Conservation (phyloP, 2,113 vertebrate species). For the Protobothrops flavoviridis region DNA sequence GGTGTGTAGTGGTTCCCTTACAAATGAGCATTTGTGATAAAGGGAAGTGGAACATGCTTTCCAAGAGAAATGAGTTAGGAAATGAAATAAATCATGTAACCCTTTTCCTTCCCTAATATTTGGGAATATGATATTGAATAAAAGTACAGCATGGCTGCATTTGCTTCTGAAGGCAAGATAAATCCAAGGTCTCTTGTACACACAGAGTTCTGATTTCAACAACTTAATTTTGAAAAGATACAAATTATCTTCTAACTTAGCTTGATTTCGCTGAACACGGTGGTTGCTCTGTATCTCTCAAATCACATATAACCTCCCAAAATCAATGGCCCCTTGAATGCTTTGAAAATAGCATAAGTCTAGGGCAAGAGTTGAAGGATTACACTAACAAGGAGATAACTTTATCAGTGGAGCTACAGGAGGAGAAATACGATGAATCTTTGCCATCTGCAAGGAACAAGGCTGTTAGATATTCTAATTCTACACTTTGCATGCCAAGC, state of each 20-base stretch:
- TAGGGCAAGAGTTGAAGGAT: slow-evolving; percentile 9
- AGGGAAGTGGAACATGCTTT: neutral
- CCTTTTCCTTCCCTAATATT: neutral
- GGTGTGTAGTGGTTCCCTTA: neutral
- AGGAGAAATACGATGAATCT: slow-evolving; percentile 25
- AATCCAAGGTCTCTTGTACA: neutral
- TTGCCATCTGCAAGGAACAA: slow-evolving; percentile 7
- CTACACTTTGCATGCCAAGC: slow-evolving; percentile 32
- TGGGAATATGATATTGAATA: neutral
- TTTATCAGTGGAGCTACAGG: slow-evolving; percentile 24
- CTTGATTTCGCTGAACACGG: neutral
- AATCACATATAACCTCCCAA: neutral
- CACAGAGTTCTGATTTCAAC: neutral
- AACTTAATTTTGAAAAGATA: neutral
- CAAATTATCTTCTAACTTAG: neutral
- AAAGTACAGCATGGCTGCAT: neutral
- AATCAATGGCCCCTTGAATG: slow-evolving; percentile 18
- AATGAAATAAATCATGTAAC: neutral
- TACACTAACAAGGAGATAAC: slow-evolving; percentile 23
- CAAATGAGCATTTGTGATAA: neutral
- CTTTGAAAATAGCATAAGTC: slow-evolving; percentile 7
- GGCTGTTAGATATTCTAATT: slow-evolving; percentile 28
- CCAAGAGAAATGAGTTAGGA: neutral
- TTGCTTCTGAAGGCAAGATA: neutral
- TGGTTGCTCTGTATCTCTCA: neutral